phyloP scores from a whole-genome alignment of 2,888 invertebrate species.

The Pyralis farinalis region DNA sequence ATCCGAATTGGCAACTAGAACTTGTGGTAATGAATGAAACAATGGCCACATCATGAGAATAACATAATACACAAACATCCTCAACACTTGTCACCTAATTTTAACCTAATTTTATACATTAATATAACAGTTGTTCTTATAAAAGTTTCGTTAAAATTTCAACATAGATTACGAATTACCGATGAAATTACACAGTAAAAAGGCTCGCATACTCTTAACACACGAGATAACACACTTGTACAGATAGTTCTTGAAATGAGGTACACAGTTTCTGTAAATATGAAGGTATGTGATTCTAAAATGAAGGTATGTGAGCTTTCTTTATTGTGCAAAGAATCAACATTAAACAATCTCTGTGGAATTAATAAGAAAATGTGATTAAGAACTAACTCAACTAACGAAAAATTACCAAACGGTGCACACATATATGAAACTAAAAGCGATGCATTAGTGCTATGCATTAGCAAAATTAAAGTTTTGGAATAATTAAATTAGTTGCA shows the following conservation, averaged over 20 bases:
- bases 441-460: slow-evolving; percentile 25
- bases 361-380: slow-evolving; percentile 24
- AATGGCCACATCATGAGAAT: slow-evolving; percentile 21
- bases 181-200: slow-evolving; percentile 15
- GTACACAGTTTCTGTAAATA: too few species aligned
- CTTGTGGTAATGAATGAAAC: slow-evolving; percentile 14
- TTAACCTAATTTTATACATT: slow-evolving; percentile 57
- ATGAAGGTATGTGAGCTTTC: too few species aligned
- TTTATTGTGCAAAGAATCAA: slow-evolving; percentile 35
- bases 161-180: slow-evolving; percentile 42
- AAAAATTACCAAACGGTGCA: slow-evolving; percentile 22
- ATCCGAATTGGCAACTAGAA: slow-evolving; percentile 3
- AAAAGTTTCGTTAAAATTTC: slow-evolving; percentile 53
- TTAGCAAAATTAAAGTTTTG: slow-evolving; percentile 24
- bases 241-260: too few species aligned
- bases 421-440: slow-evolving; percentile 22
- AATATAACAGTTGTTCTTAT: slow-evolving; percentile 61
- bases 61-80: slow-evolving; percentile 28
- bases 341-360: slow-evolving; percentile 34
- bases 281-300: too few species aligned
- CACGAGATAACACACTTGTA: too few species aligned
- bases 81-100: slow-evolving; percentile 38
- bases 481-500: slow-evolving; percentile 21
- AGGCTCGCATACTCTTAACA: too few species aligned
- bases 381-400: slow-evolving; percentile 19